These are phyloP conservation scores for Steromphala cineraria DNA, from an alignment of 2,888 invertebrate genomes.

Conservation along the genomic window DNA sequence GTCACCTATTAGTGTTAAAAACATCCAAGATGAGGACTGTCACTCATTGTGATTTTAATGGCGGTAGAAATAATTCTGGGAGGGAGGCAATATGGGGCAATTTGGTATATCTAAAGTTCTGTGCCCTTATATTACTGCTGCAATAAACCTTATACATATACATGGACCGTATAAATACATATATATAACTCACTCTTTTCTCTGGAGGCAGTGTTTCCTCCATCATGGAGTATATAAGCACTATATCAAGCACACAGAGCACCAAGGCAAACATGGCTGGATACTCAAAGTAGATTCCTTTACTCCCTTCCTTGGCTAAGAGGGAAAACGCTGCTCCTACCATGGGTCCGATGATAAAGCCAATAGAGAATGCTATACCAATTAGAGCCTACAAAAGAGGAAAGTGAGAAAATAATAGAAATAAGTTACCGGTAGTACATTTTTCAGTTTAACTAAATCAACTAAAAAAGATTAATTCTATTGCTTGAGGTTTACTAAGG, in stretches of 20 bases:
- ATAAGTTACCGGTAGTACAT: no score
- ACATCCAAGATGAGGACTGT: no score
- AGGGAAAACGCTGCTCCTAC: slow-evolving; percentile 84
- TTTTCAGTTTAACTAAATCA: no score
- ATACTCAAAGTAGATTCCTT: slow-evolving; percentile 84
- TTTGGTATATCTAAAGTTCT: no score
- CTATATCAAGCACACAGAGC: slow-evolving; percentile 86
- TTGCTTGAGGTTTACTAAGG: neutral
- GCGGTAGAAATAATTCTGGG: no score
- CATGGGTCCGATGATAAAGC: slow-evolving; percentile 96
- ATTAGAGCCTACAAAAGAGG: slow-evolving; percentile 87
- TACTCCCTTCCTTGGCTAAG: slow-evolving; percentile 75
- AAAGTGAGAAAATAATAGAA: neutral
- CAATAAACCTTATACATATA: neutral
- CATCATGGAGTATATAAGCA: slow-evolving; percentile 84
- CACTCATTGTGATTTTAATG: no score
- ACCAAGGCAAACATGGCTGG: slow-evolving; percentile 82
- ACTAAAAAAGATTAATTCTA: no score
- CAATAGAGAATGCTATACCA: slow-evolving; percentile 96
- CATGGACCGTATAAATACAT: slow-evolving; percentile 8
- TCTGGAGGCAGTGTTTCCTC: slow-evolving; percentile 90
- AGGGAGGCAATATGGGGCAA: no score
- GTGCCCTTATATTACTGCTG: no score
- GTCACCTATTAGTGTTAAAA: no score
- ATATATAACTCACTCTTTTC: slow-evolving; percentile 76